Evolutionary conservation across 1,140 invertebrate genomes (phyloP), one percentile per base, ranked within the genome.

Genomic region (Panulirus ornatus): DNA sequence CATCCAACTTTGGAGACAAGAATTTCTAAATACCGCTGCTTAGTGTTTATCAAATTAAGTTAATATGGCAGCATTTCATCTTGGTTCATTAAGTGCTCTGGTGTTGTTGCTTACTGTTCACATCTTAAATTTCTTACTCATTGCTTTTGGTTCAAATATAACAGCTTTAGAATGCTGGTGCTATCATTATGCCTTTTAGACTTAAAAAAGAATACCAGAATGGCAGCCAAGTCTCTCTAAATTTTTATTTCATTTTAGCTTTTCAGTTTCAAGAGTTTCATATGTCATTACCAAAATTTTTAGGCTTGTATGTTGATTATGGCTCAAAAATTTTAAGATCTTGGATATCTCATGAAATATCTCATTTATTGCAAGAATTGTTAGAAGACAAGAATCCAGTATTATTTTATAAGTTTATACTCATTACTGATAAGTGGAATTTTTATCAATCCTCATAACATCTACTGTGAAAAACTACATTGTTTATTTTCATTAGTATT

Each of bases 1-100:
- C 90, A 0, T 91, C 90, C 22, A 87, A 82, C 79, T 83, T 91
- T n/a, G 90, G 84, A 3, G 84, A 87, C 27, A 73, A 47, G n/a
- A 86, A 87, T 38, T 91, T 87, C 44, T 91, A 91, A 91, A 66
- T 11, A 2, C 11, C 1, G n/a, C 30, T 66, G 58, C 30, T 66
- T 66, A 66, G 58, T 66, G n/a, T 66, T 66, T 27, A 66, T 66
- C 30, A 8, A 66, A 30, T 66, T 30, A 5, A 30, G n/a, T 8
- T 30, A 58, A 5, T 22, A 22, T 30, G 58, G n/a, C n/a, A 66
- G n/a, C 58, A n/a, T 8, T 66, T 66, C 58, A 30, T 66, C 58
- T 66, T 66, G 6, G 58, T 66, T 66, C n/a, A 19, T 58, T 58
- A 19, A 58, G 30, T 66, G n/a, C 27, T 66, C 58, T 66, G 58